Evolutionary conservation across 2,113 vertebrate genomes (phyloP).

Genomic region (Periophthalmus modestus): DNA sequence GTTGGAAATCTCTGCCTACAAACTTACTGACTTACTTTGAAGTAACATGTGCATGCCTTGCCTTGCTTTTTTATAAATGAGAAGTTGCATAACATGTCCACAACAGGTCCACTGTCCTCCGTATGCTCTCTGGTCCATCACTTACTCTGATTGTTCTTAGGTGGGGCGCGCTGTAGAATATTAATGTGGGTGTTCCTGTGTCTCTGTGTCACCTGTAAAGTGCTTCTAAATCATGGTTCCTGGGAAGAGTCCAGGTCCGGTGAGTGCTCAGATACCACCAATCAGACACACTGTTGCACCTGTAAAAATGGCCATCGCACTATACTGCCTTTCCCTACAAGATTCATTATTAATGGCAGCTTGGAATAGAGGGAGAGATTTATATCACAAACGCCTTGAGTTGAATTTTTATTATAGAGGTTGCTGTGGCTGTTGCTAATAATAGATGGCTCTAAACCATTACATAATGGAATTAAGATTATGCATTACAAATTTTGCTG

Average conservation of each 20-base stretch:
- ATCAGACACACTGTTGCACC: constrained; percentile 30
- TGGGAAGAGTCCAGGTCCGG: constrained; percentile 43
- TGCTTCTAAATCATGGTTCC: constrained; percentile 51
- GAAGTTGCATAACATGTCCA: not conserved
- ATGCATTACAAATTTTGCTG: not conserved
- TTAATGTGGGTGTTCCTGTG: constrained; percentile 32
- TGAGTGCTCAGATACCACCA: constrained; percentile 34
- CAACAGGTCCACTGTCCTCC: constrained; percentile 13
- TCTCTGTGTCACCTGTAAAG: constrained; percentile 52
- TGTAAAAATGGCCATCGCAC: constrained; percentile 25
- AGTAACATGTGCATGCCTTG: not conserved
- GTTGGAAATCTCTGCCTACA: not conserved
- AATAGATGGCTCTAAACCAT: constrained; percentile 16
- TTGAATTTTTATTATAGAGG: constrained; percentile 47
- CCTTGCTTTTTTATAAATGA: not conserved
- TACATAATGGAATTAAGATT: constrained; percentile 9
- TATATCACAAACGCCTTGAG: constrained; percentile 27
- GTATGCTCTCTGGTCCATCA: constrained; percentile 18
- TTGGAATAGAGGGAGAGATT: constrained; percentile 24
- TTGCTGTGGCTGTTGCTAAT: constrained; percentile 18
- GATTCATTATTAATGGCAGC: constrained; percentile 44
- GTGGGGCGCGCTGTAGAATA: constrained; percentile 31
- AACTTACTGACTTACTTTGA: not conserved
- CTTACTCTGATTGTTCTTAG: constrained; percentile 61
- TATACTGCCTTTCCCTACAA: constrained; percentile 24